Percentiles rank a stretch among this genome's conserved stretches.
These are phyloP conservation scores for Drosophila multiciliata DNA, from an alignment of 2,888 invertebrate species.

Conservation along the genomic window DNA sequence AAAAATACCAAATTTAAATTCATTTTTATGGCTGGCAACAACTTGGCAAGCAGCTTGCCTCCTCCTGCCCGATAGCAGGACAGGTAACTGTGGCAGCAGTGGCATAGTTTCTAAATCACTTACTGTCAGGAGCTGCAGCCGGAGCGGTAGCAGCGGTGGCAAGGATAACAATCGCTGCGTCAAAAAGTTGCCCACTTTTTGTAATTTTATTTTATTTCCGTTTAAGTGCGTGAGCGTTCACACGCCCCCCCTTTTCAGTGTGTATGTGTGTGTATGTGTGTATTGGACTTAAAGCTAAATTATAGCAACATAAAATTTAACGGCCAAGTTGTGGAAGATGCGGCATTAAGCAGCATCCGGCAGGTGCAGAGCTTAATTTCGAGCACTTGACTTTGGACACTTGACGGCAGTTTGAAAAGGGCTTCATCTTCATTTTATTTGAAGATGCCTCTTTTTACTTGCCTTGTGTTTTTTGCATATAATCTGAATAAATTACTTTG, in stretches of 20 bases:
- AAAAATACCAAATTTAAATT: slow-evolving; percentile 72
- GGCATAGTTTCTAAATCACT: slow-evolving; percentile 79
- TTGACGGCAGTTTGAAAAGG: slow-evolving; percentile 72
- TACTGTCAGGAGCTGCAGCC: slow-evolving; percentile 68
- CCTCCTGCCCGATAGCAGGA: background rate
- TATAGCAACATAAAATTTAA: slow-evolving; percentile 78
- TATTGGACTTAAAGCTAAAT: slow-evolving; percentile 77
- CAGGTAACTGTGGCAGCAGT: slow-evolving; percentile 31
- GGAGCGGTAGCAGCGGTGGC: slow-evolving; percentile 34
- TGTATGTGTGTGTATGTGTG: background rate
- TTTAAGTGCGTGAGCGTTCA: slow-evolving; percentile 69
- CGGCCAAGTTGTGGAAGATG: slow-evolving; percentile 53
- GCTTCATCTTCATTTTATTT: slow-evolving; percentile 70
- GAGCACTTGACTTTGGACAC: slow-evolving; percentile 73
- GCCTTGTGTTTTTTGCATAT: slow-evolving; percentile 55
- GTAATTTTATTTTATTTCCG: slow-evolving; percentile 80
- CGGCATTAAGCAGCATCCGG: slow-evolving; percentile 34
- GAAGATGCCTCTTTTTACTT: slow-evolving; percentile 43
- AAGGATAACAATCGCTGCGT: slow-evolving; percentile 77
- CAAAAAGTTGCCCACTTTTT: slow-evolving; percentile 80
- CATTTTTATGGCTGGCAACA: slow-evolving; percentile 69
- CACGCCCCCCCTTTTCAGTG: background rate
- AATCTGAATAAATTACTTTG: slow-evolving; percentile 76
- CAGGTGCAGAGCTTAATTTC: slow-evolving; percentile 78
- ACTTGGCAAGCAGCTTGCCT: slow-evolving; percentile 51